Conservation (phyloP, 2,888 invertebrate species). For the Drosophila incognita region DNA sequence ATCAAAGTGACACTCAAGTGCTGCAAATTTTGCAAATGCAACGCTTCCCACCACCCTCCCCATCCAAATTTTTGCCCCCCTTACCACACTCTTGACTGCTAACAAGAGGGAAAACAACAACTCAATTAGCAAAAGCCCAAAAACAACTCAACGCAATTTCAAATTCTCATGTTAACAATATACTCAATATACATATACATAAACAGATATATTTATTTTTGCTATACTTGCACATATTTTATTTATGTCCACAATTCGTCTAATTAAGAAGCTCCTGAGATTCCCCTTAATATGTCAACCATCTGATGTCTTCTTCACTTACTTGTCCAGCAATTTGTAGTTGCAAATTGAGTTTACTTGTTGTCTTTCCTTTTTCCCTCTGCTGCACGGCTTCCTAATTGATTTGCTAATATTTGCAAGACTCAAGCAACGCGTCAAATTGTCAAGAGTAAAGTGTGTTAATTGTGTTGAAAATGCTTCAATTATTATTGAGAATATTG, state of each 20-base stretch:
- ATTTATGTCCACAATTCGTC: background rate
- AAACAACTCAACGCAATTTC: constrained; percentile 27
- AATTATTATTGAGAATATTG: background rate
- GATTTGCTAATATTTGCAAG: constrained; percentile 50
- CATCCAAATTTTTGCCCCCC: background rate
- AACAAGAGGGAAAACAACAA: constrained; percentile 57
- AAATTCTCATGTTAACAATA: constrained; percentile 18
- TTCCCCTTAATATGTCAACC: constrained; percentile 7
- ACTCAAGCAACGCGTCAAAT: constrained; percentile 7
- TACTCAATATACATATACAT: constrained; percentile 12
- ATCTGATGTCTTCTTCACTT: background rate
- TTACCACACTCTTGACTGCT: constrained; percentile 37
- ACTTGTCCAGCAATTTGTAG: background rate
- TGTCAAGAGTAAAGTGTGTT: constrained; percentile 5
- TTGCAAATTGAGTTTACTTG: constrained; percentile 20
- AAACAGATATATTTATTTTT: background rate
- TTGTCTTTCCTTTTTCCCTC: background rate
- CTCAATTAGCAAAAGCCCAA: constrained; percentile 60
- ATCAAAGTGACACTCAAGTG: constrained; percentile 64
- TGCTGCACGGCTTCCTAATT: constrained; percentile 31
- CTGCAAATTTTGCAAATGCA: constrained; percentile 54
- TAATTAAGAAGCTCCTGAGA: constrained; percentile 27
- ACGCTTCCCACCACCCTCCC: background rate
- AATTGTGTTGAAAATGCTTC: background rate
- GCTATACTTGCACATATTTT: background rate